Conservation (phyloP, 1,140 invertebrate genomes). For the Catajapyx aquilonaris region DNA sequence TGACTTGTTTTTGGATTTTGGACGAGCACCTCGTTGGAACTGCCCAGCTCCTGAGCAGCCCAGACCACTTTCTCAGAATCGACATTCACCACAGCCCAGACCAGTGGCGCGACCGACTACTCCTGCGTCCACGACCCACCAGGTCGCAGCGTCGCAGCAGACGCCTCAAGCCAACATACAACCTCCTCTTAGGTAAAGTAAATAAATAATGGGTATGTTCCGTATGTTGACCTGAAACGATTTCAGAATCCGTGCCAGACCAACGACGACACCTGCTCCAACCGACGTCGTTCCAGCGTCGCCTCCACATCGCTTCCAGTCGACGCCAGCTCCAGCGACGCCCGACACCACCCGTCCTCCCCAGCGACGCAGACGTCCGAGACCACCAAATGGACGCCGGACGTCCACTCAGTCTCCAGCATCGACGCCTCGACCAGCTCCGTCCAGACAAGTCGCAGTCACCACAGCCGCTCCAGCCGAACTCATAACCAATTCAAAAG, state of each 20-base stretch:
- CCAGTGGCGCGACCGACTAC: not conserved
- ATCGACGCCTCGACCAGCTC: constrained; percentile 13
- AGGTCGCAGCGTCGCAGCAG: not conserved
- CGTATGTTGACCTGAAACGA: too few relatives aligned
- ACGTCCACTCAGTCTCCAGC: too few relatives aligned
- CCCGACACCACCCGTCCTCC: not conserved
- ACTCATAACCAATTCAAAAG: constrained; percentile 10
- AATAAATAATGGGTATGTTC: too few relatives aligned
- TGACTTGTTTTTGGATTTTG: constrained; percentile 64
- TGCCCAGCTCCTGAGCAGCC: constrained; percentile 66
- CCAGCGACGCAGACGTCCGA: not conserved
- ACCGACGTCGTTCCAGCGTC: constrained; percentile 4
- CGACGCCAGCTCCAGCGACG: constrained; percentile 2
- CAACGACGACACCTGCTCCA: constrained; percentile 3
- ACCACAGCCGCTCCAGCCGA: not conserved
- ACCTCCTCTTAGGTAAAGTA: too few relatives aligned
- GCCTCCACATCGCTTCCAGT: constrained; percentile 5
- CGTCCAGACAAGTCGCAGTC: constrained; percentile 11
- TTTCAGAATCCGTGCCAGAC: not conserved
- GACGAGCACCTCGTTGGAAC: constrained; percentile 70
- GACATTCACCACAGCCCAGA: constrained; percentile 6
- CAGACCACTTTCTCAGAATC: too few relatives aligned
- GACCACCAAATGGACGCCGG: not conserved
- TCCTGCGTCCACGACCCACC: constrained; percentile 3
- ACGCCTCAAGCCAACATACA: too few relatives aligned